Evolutionary conservation across 2,113 vertebrate genomes (phyloP).

Genomic region (Cololabis saira): DNA sequence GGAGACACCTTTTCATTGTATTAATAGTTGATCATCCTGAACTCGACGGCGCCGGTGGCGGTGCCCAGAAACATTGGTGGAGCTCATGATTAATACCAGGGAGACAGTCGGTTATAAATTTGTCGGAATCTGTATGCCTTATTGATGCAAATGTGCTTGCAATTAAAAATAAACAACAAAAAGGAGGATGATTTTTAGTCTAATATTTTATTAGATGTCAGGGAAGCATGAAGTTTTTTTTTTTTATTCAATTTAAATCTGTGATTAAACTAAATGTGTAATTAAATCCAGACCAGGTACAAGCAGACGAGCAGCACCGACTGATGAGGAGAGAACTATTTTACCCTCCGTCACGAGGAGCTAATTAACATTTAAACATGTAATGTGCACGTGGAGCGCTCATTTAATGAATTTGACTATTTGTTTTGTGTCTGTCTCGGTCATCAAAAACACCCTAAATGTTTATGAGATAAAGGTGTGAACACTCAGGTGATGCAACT

Average conservation of each 20-base stretch:
- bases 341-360: too few relatives aligned
- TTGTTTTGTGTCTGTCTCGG: too few relatives aligned
- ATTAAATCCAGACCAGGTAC: too few relatives aligned
- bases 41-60: background rate
- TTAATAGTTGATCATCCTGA: conserved; percentile 21
- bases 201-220: conserved; percentile 4
- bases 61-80: background rate
- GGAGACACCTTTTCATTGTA: conserved; percentile 3
- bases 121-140: background rate
- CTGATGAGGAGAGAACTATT: too few relatives aligned
- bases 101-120: conserved; percentile 1
- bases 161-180: background rate
- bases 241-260: conserved; percentile 6
- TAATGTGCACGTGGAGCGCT: too few relatives aligned
- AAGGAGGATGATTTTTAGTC: too few relatives aligned
- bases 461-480: too few relatives aligned
- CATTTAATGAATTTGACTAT: too few relatives aligned
- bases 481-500: too few relatives aligned
- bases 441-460: too few relatives aligned
- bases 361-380: too few relatives aligned
- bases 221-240: background rate
- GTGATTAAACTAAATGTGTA: background rate
- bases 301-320: too few relatives aligned
- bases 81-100: conserved; percentile 13
- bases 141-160: background rate